These are phyloP conservation scores for Neogale vison DNA, from an alignment of 2,113 vertebrate genomes.

Conservation along the genomic window DNA sequence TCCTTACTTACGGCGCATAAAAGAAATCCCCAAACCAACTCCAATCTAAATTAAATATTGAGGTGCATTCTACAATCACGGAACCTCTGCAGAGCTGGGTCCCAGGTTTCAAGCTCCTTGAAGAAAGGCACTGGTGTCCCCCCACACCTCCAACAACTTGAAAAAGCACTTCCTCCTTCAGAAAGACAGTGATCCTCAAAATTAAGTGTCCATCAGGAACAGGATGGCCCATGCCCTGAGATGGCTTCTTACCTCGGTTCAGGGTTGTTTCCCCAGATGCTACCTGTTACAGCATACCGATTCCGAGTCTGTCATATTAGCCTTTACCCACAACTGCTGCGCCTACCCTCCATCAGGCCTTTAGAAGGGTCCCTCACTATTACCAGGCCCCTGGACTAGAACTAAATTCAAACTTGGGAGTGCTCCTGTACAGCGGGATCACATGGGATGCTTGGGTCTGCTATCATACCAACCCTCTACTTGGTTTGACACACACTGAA, in stretches of 20 bases:
- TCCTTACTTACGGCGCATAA: constrained; percentile 1
- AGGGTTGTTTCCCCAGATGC: not conserved
- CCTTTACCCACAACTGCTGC: not conserved
- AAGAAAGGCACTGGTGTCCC: not conserved
- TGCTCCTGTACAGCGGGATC: not conserved
- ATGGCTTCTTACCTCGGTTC: not conserved
- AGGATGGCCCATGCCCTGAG: not conserved
- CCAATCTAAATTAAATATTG: constrained; percentile 3
- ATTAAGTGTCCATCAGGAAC: not conserved
- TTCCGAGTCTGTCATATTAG: not conserved
- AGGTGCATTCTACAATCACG: not conserved
- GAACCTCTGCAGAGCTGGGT: not conserved
- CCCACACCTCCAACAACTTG: not conserved
- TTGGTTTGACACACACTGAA: not conserved
- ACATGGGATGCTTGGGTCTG: not conserved
- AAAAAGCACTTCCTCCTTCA: not conserved
- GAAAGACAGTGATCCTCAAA: not conserved
- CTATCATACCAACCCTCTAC: not conserved
- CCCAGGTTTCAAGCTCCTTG: not conserved
- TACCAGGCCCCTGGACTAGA: not conserved
- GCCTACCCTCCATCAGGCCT: not conserved
- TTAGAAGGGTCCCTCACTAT: not conserved
- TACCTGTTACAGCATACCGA: not conserved
- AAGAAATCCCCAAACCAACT: constrained; percentile 28
- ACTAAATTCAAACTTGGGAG: not conserved